Evolutionary conservation across 1,140 invertebrate genomes (phyloP).

Genomic region (Aphis gossypii): DNA sequence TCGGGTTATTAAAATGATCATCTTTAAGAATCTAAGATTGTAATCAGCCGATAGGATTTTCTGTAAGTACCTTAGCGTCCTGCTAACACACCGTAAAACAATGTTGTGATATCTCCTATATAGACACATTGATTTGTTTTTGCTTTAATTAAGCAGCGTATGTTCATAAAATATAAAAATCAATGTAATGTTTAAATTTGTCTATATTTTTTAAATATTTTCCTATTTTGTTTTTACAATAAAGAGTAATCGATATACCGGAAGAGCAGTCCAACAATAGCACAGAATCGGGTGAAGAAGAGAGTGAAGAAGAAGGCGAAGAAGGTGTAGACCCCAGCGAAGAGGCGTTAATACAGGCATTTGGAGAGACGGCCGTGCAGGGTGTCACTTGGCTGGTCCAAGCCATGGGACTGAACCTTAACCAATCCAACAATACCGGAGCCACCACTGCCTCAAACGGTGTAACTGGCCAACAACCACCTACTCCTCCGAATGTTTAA

Average conservation of each 20-base stretch:
- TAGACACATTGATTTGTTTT: too few species aligned
- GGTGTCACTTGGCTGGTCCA: slow-evolving; percentile 39
- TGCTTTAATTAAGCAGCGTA: too few species aligned
- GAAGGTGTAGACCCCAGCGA: slow-evolving; percentile 18
- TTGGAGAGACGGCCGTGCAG: slow-evolving; percentile 46
- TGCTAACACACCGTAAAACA: background rate
- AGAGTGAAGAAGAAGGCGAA: slow-evolving; percentile 14
- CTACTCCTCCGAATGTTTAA: background rate
- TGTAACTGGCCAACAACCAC: background rate
- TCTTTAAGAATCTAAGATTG: background rate
- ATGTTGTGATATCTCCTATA: too few species aligned
- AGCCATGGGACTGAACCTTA: slow-evolving; percentile 24
- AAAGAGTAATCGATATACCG: background rate
- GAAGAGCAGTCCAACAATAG: background rate
- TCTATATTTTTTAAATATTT: background rate
- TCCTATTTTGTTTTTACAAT: background rate
- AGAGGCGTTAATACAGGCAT: slow-evolving; percentile 35
- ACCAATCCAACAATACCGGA: background rate
- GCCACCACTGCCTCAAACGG: background rate
- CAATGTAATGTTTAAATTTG: background rate
- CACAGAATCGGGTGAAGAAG: background rate
- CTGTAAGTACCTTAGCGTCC: background rate
- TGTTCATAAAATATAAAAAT: background rate
- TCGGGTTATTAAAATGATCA: background rate
- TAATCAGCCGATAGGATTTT: background rate